Evolutionary conservation across 2,797 vertebrate species (phyloP), one percentile per base, ranked within the genome.

Genomic region (Orestias chungarensis): DNA sequence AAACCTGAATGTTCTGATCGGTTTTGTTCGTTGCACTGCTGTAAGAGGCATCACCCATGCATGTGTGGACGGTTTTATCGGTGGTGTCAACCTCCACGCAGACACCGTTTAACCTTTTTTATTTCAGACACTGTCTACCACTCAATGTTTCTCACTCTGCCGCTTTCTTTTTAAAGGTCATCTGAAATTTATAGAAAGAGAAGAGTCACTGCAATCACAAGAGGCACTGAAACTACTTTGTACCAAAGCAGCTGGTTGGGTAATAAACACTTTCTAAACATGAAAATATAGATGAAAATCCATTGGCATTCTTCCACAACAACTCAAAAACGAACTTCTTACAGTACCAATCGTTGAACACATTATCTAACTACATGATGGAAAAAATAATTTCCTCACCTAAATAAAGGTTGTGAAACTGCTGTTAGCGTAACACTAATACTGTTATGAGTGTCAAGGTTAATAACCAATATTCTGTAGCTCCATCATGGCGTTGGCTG

Each of bases 181-280:
- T 2, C 31, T 69, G 70, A 55, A 42, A 57, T 31, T 59, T 47
- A 38, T 52, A 0, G 68, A 64, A 73, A 74, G 74, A 79, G 72
- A 78, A 38, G 59, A 35, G 49, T 64, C 23, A 59, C 49, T 47
- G 35, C 52, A 31, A 49, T 62, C 55, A 18, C 62, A 77, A 54
- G 70, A 76, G 49, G 69, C 71, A 80, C 69, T 76, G 77, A 85
- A 85, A 83, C 68, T 27, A 5, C 33, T 2, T 62, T 59, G 50
- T 11, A 65, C 59, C 31, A 4, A 15, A 43, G 27, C 54, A 64
- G 7, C 25, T 77, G 66, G 23, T 55, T 64, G 35, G 27, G 52
- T 29, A 27, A 33, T 17, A 4, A 18, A 4, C 25, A 15, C 42
- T 57, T 57, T 31, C 9, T 6, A n/a, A 20, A 17, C 5, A 40